These are phyloP conservation scores for Edolisoma coerulescens DNA, from an alignment of 2,113 vertebrate species.

Conservation along the genomic window DNA sequence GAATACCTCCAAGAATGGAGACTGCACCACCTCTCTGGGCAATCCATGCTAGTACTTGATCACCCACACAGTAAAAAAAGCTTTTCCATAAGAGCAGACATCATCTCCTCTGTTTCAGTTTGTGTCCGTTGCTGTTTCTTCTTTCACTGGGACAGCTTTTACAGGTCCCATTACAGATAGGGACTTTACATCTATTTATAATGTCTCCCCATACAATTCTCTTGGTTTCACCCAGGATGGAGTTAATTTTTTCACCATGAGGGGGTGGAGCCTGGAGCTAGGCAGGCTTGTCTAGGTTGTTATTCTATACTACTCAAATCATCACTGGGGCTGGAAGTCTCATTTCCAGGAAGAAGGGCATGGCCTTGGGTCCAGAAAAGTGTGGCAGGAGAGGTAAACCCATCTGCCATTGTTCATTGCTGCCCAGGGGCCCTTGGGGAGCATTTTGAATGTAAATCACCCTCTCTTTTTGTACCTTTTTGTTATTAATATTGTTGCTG, in stretches of 20 bases:
- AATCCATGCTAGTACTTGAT: not conserved
- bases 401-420: not conserved
- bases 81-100: not conserved
- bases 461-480: not conserved
- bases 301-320: no score
- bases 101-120: not conserved
- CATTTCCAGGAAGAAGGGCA: rapidly evolving
- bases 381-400: not conserved
- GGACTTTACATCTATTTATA: not conserved
- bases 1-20: not conserved
- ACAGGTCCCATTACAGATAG: not conserved
- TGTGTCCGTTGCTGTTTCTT: not conserved
- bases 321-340: rapidly evolving
- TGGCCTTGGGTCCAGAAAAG: rapidly evolving
- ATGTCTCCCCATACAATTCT: not conserved
- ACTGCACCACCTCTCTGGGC: not conserved
- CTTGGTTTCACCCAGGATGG: not conserved
- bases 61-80: not conserved
- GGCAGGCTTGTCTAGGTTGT: not conserved
- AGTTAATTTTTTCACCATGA: not conserved
- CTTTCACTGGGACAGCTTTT: not conserved
- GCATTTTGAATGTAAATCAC: not conserved
- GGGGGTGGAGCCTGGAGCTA: not conserved
- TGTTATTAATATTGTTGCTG: not conserved
- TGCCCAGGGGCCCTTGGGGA: not conserved